Evolutionary conservation across 64 coral and sea anemone species (phyloP), one percentile per base, ranked within the genome.

Genomic region (Catalaphyllia jardinei): DNA sequence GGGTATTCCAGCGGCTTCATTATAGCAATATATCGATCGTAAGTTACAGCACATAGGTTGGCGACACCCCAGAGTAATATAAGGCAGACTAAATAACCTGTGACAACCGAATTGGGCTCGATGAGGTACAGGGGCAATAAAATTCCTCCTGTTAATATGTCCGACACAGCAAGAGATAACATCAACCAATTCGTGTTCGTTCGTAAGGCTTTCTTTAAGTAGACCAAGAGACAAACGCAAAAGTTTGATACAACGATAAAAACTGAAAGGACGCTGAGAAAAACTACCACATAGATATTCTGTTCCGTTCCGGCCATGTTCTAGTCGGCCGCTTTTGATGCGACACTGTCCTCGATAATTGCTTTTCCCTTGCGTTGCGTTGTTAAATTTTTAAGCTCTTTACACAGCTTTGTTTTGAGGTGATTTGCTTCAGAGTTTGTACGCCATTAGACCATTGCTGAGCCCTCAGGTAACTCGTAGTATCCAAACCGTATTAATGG

Each of bases 131-230:
- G 10, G 18, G 80, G 79, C 19, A 89, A 38, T 30, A 89, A 77
- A 25, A 89, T 69, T 52, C 52, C 79, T 17, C 92, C 92, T 20
- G 72, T 89, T 14, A 94, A 67, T 13, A 89, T 27, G 79, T 94
- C 92, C 1, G 92, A 94, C 33, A 94, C 87, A 4, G 92, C 87
- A 17, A 94, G 79, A 49, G 92, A 94, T 22, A 79, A 8, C 51
- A 94, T 79, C 9, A 94, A 89, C 49, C 29, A 73, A 51, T 94
- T 94, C 14, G 69, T 89, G 22, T 52, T 83, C 17, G 78, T 83
- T 60, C 79, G 63, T 12, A 91, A 67, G 17, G 73, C 74, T 51
- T 91, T 91, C 50, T 60, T 62, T 24, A 67, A 78, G 54, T 64
- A 46, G 1, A 89, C 87, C 87, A 89, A 64, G 29, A 39, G 18